A percentile compares a stretch with the other conserved stretches of the same genome.
Evolutionary conservation across 2,797 vertebrate species (phyloP).

Genomic region (Myotis findleyi): DNA sequence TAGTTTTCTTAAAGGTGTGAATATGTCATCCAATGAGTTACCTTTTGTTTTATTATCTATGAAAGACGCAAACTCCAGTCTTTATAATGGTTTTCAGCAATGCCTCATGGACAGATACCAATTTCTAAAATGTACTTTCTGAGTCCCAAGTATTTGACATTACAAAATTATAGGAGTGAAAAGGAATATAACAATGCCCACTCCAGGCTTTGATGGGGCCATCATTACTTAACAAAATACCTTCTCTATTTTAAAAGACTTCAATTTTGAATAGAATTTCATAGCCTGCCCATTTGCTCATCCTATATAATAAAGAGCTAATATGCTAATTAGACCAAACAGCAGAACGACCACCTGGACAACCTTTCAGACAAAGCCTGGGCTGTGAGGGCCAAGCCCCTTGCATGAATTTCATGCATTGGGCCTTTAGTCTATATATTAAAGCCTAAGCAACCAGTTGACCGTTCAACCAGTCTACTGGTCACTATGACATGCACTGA

Average conservation of each 20-base stretch:
- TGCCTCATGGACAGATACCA: background rate
- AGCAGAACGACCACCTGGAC: too few species aligned
- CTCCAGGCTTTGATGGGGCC: background rate
- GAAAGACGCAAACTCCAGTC: background rate
- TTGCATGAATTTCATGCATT: too few species aligned
- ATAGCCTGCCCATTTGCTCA: background rate
- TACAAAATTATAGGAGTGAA: constrained; percentile 41
- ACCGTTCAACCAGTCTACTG: too few species aligned
- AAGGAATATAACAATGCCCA: background rate
- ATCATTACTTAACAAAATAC: constrained; percentile 34
- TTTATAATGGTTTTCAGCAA: constrained; percentile 34
- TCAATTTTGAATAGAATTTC: constrained; percentile 43
- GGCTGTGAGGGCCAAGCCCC: too few species aligned
- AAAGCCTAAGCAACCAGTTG: too few species aligned
- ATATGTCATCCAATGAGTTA: background rate
- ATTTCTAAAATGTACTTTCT: constrained; percentile 58
- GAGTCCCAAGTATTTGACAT: constrained; percentile 58
- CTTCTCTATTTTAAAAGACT: constrained; percentile 36
- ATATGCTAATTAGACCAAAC: too few species aligned
- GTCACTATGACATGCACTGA: too few species aligned
- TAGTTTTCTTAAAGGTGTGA: constrained; percentile 17
- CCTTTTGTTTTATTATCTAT: background rate
- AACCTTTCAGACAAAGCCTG: too few species aligned
- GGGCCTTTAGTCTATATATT: too few species aligned
- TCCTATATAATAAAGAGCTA: too few species aligned